phyloP scores from a whole-genome alignment of 2,888 invertebrate species.

The Linnaemya tessellans region DNA sequence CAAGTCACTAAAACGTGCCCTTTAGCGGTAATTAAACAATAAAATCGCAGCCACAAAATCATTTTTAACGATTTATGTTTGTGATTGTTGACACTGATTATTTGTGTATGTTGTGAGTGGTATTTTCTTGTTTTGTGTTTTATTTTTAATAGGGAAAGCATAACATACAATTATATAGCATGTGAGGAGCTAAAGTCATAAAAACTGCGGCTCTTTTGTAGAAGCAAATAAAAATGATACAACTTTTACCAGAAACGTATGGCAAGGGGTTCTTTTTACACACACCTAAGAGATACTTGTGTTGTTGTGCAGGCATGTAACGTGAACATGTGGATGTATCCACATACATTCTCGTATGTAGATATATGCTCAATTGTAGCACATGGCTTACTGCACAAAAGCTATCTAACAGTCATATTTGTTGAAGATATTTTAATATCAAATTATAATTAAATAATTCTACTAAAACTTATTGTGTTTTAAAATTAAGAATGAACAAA shows the following conservation, averaged over 20 bases:
- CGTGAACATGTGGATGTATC: not conserved
- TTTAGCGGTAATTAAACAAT: slow-evolving; percentile 82
- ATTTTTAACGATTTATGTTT: slow-evolving; percentile 78
- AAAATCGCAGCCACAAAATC: slow-evolving; percentile 75
- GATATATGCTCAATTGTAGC: too few species aligned
- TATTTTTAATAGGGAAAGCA: not conserved
- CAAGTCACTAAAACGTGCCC: slow-evolving; percentile 81
- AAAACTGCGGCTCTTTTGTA: slow-evolving; percentile 43
- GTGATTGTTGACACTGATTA: slow-evolving; percentile 80
- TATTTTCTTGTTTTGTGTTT: slow-evolving; percentile 6
- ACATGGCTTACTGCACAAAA: too few species aligned
- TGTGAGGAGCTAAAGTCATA: slow-evolving; percentile 36
- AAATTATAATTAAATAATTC: too few species aligned
- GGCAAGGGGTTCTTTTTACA: not conserved
- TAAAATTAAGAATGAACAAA: too few species aligned
- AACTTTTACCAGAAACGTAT: not conserved
- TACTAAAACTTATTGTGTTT: too few species aligned
- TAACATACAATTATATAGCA: slow-evolving; percentile 2
- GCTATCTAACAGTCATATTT: too few species aligned
- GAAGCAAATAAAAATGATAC: not conserved
- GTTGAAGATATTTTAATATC: too few species aligned
- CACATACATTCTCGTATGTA: too few species aligned
- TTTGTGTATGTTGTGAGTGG: slow-evolving; percentile 22
- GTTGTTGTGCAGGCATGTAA: not conserved
- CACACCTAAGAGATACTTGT: too few species aligned